Base-by-base conservation (phyloP, 2,888 invertebrate genomes). In the Oligia latruncula region DNA sequence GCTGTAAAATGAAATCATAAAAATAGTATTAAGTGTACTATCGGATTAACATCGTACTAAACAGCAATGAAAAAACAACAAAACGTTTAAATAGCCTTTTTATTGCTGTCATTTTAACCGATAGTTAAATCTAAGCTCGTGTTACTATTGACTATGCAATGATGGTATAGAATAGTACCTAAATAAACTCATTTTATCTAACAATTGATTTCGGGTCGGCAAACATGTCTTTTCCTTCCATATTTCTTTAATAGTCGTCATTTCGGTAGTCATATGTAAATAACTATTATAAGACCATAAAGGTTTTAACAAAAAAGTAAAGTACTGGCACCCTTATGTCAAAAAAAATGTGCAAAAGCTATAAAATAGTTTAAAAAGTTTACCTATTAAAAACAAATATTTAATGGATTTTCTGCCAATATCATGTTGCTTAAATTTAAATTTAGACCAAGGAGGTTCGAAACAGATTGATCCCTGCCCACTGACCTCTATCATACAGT, bases 31-130 rank as follows among this genome's bases (percentile, higher is more conserved):
- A 40, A 43, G 43, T 77, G 13, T 55, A 68, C 46, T 58, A 49
- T 64, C 49, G 23, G 35, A 81, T 78, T 78, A 70, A 74, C 75
- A 75, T 64, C 58, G 65, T 68, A 68, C 49, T 87, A 87, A 85
- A 87, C 80, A 15, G 70, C 60, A 72, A 81, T 74, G 20, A 67
- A 82, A 78, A 76, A 40, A 52, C 58, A 62, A 79, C 70, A 75
- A 73, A 83, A 79, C 66, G 62, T 74, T 81, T 68, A 62, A 55
- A 49, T 67, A 52, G 15, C 4, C 20, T 78, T 85, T 85, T 82
- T 85, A 85, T 85, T 15, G 65, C 43, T 65, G 73, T 76, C 75
- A 71, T 83, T 77, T 70, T 65, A 74, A 80, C 65, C 58, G 40
- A 72, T 64, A 73, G 52, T 85, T 77, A 68, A 85, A 70, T 58